These are phyloP conservation scores for Xenops minutus DNA, from an alignment of 2,797 vertebrate genomes.

Conservation along the genomic window DNA sequence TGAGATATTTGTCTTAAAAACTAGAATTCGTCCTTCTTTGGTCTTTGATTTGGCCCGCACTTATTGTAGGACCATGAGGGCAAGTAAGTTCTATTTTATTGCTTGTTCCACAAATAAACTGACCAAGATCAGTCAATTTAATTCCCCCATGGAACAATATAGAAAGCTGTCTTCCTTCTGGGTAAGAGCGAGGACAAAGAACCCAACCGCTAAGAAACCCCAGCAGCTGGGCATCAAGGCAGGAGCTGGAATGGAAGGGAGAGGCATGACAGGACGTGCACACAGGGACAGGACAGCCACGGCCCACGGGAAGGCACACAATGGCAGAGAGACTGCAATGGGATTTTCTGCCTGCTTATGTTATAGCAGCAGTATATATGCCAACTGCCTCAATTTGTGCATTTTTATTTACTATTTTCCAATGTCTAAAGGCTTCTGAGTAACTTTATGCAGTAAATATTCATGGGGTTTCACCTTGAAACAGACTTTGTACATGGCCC, in stretches of 20 bases:
- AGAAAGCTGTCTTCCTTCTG: slow-evolving; percentile 5
- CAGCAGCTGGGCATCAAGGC: slow-evolving; percentile 35
- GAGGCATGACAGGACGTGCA: not conserved
- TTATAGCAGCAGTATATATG: not conserved
- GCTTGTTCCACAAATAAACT: not conserved
- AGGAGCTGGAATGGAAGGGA: slow-evolving; percentile 35
- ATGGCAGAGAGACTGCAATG: not conserved
- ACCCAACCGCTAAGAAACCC: not conserved
- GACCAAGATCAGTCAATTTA: not conserved
- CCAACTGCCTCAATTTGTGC: not conserved
- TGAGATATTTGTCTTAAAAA: not conserved
- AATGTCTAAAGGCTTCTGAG: not conserved
- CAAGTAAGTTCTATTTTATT: not conserved
- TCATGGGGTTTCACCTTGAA: not conserved
- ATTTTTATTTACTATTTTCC: not conserved
- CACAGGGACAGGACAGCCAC: not conserved
- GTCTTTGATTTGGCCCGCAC: not conserved
- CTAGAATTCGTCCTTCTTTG: not conserved
- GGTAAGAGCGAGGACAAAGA: slow-evolving; percentile 10
- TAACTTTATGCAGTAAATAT: not conserved
- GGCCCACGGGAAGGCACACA: not conserved
- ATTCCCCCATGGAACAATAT: not conserved
- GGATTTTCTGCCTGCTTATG: not conserved
- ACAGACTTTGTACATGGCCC: rapidly evolving
- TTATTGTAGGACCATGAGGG: not conserved